These are phyloP conservation scores for Tupaia tana DNA, from an alignment of 2,113 vertebrate genomes.

Conservation along the genomic window DNA sequence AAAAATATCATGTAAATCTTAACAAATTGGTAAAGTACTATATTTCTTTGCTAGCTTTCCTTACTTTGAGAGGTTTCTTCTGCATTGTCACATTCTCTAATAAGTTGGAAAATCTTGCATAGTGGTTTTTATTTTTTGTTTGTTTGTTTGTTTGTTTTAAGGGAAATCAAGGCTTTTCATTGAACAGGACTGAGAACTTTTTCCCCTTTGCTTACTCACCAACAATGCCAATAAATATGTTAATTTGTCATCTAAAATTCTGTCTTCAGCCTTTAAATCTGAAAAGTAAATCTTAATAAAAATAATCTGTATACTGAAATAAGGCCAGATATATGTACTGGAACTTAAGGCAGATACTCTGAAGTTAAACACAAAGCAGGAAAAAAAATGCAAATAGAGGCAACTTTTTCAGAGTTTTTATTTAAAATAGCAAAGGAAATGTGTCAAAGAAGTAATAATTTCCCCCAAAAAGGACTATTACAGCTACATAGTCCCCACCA, in stretches of 20 bases:
- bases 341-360: background rate
- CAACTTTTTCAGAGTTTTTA: constrained; percentile 19
- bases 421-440: background rate
- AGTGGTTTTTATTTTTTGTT: constrained; percentile 58
- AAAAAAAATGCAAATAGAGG: background rate
- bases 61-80: background rate
- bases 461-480: background rate
- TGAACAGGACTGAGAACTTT: background rate
- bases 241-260: background rate
- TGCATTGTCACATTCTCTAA: background rate
- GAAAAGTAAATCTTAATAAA: constrained; percentile 47
- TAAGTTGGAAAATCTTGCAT: background rate
- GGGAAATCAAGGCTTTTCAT: background rate
- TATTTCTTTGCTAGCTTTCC: constrained; percentile 82
- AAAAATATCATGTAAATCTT: constrained; percentile 66
- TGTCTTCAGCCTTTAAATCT: background rate
- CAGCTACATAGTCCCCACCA: background rate
- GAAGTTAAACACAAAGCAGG: constrained; percentile 38
- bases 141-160: too few relatives aligned
- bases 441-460: background rate
- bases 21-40: constrained; percentile 65
- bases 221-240: background rate
- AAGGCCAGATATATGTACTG: background rate
- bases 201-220: background rate
- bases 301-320: background rate